phyloP scores from a whole-genome alignment of 2,888 invertebrate species.

The Molorchus minor region DNA sequence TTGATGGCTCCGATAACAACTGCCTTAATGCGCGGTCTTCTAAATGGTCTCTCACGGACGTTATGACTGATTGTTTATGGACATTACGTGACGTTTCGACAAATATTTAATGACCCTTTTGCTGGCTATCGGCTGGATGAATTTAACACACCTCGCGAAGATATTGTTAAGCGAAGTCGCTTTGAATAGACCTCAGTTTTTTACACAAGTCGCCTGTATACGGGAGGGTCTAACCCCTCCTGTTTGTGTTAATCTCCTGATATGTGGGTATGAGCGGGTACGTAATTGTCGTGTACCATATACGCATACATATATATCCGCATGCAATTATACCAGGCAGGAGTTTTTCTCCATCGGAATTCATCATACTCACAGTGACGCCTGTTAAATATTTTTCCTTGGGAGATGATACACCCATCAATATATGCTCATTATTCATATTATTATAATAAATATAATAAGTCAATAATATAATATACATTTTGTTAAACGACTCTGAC shows the following conservation, averaged over 20 bases:
- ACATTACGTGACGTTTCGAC: constrained; percentile 4
- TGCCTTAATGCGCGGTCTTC: neutral
- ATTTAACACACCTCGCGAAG: no score
- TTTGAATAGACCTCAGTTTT: no score
- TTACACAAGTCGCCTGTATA: no score
- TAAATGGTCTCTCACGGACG: neutral
- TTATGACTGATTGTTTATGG: neutral
- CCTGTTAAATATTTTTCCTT: no score
- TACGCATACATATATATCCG: constrained; percentile 16
- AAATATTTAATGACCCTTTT: neutral
- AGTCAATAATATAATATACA: no score
- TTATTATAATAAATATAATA: no score
- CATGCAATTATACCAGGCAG: constrained; percentile 21
- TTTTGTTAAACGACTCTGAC: no score
- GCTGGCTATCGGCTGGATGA: neutral
- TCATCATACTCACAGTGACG: no score
- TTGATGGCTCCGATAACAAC: constrained; percentile 52
- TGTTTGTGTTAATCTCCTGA: constrained; percentile 1
- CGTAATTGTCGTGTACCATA: constrained; percentile 32
- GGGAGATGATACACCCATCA: no score
- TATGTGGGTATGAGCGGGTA: constrained; percentile 3
- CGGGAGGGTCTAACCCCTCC: no score
- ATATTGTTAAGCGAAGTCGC: no score
- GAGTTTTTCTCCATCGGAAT: constrained; percentile 28
- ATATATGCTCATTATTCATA: no score